Evolutionary conservation across 2,113 vertebrate genomes (phyloP).

Genomic region (Brachirus orientalis): DNA sequence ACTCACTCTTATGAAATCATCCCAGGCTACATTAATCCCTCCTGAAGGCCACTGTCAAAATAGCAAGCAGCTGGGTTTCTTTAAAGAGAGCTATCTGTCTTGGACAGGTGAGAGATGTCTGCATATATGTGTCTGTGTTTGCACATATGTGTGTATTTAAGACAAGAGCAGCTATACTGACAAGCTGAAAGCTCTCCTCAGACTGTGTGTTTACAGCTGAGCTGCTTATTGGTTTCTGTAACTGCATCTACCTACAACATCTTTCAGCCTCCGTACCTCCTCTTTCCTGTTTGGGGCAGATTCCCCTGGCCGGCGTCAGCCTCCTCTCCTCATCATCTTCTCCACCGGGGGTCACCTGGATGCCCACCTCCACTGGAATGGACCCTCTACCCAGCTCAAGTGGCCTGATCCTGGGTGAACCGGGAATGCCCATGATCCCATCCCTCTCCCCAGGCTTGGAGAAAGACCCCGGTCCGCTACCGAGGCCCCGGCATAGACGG

Average conservation of each 20-base stretch:
- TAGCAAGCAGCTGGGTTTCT: constrained; percentile 72
- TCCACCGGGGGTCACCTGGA: constrained; percentile 95
- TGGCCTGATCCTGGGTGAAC: constrained; percentile 82
- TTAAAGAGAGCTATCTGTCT: constrained; percentile 72
- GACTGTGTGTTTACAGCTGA: constrained; percentile 16
- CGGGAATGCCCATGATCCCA: constrained; percentile 69
- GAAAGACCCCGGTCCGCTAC: constrained; percentile 83
- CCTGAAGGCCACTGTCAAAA: constrained; percentile 78
- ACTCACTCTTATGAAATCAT: constrained; percentile 78
- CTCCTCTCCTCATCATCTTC: constrained; percentile 88
- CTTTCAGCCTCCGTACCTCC: constrained; percentile 66
- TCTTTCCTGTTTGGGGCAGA: constrained; percentile 98
- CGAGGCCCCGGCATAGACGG: constrained; percentile 88
- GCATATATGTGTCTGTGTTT: constrained; percentile 11
- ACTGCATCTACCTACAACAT: neutral
- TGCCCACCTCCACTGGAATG: constrained; percentile 95
- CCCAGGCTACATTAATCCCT: constrained; percentile 75
- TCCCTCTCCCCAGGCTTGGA: constrained; percentile 91
- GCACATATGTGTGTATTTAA: constrained; percentile 22
- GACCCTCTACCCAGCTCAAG: constrained; percentile 90
- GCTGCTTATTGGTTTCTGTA: constrained; percentile 5
- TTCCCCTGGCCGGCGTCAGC: constrained; percentile 95
- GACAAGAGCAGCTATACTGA: constrained; percentile 3
- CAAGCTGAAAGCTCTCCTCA: constrained; percentile 15
- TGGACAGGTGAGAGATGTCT: constrained; percentile 65